Evolutionary conservation across 1,140 invertebrate species (phyloP).

Genomic region (Hestina assimilis): DNA sequence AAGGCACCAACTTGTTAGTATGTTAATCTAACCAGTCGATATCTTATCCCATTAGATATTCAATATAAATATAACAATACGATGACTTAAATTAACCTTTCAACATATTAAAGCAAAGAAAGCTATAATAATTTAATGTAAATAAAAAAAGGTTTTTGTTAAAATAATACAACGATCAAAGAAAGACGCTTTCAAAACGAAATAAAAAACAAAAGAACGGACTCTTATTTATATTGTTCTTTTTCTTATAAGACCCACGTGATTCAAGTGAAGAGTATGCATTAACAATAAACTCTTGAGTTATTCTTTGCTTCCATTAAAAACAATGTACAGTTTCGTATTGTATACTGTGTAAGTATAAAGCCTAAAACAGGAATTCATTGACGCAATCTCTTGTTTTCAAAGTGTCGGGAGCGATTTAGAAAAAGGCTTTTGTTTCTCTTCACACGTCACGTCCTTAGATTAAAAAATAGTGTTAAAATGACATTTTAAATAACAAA

Average conservation of each 20-base stretch:
- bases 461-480: not conserved
- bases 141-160: no score
- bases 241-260: no score
- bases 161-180: no score
- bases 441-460: constrained; percentile 35
- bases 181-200: no score
- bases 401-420: constrained; percentile 56
- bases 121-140: no score
- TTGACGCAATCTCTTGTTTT: constrained; percentile 48
- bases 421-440: constrained; percentile 64
- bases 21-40: no score
- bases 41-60: no score
- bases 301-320: constrained; percentile 4
- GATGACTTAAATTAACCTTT: no score
- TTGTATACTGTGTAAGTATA: constrained; percentile 17
- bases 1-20: no score
- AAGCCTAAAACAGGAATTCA: constrained; percentile 39
- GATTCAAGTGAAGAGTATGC: not conserved
- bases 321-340: constrained; percentile 16
- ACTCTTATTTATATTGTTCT: not conserved
- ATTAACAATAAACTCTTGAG: not conserved
- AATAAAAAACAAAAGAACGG: no score
- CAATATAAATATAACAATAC: no score
- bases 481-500: not conserved
- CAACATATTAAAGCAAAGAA: no score